phyloP scores from a whole-genome alignment of 2,888 invertebrate genomes.

The Acrobeloides nanus region DNA sequence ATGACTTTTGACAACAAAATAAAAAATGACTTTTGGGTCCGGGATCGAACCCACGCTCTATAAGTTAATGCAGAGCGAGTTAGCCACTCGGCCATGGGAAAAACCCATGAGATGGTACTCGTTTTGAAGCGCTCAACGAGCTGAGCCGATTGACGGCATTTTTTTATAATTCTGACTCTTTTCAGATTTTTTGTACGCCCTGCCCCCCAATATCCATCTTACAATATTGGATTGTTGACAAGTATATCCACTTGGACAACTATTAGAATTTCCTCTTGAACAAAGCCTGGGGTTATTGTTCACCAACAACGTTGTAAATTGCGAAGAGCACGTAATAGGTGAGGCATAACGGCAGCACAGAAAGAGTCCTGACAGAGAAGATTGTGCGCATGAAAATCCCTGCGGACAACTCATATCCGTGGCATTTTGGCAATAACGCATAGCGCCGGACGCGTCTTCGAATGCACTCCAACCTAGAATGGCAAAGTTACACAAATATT shows the following conservation, averaged over 20 bases:
- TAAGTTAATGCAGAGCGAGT: too few species aligned
- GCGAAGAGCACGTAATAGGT: conserved; percentile 24
- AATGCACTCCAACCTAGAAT: conserved; percentile 18
- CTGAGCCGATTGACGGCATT: too few species aligned
- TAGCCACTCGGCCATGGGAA: too few species aligned
- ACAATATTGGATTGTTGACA: conserved; percentile 44
- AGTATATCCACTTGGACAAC: conserved; percentile 38
- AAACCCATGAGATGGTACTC: too few species aligned
- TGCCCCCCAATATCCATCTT: too few species aligned
- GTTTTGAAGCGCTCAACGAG: not conserved
- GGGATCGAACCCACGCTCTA: too few species aligned
- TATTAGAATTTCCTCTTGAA: conserved; percentile 20
- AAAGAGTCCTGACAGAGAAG: conserved; percentile 29
- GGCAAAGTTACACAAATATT: too few species aligned
- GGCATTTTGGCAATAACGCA: conserved; percentile 28
- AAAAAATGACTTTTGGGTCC: too few species aligned
- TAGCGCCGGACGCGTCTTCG: conserved; percentile 20
- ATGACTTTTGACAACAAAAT: too few species aligned
- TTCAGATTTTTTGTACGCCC: too few species aligned
- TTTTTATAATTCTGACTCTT: too few species aligned
- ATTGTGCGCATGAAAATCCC: conserved; percentile 32
- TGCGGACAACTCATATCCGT: conserved; percentile 23
- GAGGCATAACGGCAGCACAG: conserved; percentile 45
- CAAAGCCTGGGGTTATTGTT: conserved; percentile 32
- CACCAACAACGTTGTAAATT: conserved; percentile 18